Percentiles rank a stretch among this genome's conserved stretches.
Evolutionary conservation across 2,888 invertebrate genomes (phyloP).

Genomic region (Ceratothoa steindachneri): DNA sequence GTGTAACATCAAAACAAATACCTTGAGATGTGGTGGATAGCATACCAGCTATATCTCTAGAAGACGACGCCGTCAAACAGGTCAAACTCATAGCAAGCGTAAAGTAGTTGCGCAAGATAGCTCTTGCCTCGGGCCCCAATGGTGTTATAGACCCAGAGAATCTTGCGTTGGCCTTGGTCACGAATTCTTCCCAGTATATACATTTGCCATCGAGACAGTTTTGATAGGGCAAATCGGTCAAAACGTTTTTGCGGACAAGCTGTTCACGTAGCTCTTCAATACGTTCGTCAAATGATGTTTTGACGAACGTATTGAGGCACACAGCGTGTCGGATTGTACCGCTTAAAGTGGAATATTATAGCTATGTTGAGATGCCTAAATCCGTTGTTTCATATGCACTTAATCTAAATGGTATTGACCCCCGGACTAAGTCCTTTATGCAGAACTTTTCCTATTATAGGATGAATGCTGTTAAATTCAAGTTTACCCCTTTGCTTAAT

Average conservation of each 20-base stretch:
- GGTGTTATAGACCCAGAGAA: neutral
- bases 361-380: too few relatives aligned
- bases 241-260: neutral
- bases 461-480: too few relatives aligned
- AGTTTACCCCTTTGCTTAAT: too few relatives aligned
- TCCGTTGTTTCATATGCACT: too few relatives aligned
- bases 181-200: neutral
- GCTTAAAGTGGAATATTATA: too few relatives aligned
- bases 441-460: too few relatives aligned
- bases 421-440: too few relatives aligned
- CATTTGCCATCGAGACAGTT: neutral
- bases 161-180: neutral
- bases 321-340: too few relatives aligned
- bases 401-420: too few relatives aligned
- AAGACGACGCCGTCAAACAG: neutral
- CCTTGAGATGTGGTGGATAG: neutral
- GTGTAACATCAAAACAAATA: neutral
- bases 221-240: neutral
- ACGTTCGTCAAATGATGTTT: neutral
- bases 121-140: neutral
- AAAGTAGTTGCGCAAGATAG: neutral
- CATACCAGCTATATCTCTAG: neutral
- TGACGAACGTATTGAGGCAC: neutral
- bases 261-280: neutral
- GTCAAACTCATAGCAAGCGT: neutral